Base-by-base conservation (phyloP, 2,888 invertebrate species). In the Agrotis exclamationis region DNA sequence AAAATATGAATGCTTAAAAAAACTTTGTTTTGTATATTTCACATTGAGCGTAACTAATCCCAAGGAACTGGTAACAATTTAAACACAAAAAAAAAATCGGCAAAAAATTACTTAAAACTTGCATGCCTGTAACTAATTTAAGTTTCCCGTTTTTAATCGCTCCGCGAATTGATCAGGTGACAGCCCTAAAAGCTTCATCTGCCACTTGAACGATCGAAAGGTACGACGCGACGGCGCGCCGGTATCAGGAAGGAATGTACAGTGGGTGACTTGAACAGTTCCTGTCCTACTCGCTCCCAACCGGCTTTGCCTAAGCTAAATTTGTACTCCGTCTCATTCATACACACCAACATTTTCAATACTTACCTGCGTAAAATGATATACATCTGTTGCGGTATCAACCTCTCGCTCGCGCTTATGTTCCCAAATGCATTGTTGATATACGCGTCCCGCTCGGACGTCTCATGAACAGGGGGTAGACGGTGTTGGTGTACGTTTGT, bases 121-220 rank as follows among this genome's bases (percentile, higher is more conserved):
- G n/a, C 6, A 14, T 39, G 6, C 20, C 20, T 63, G 28, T 39
- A 56, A 71, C 70, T 75, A 83, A 78, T 80, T 78, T 68, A 73
- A 66, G 58, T 73, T 68, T 67, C 22, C 45, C 57, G 45, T 58
- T 72, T 77, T 80, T 75, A 70, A 75, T 60, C 57, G 71, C 71
- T 78, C 82, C 74, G 74, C 83, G 83, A 84, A 87, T 86, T 86
- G 86, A 90, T 88, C 87, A 90, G 82, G 90, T 93, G 95, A 91
- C 93, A 95, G 87, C 96, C 96, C 96, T 96, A 92, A 94, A 94
- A 93, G 94, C 94, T 95, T 96, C 96, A 96, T 96, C 96, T 95
- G 96, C 96, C 96, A 96, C 96, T 96, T 95, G 96, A 96, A 94
- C 96, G 96, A 96, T 96, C 96, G 96, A 96, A 96, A 96, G 96